Evolutionary conservation across 2,888 invertebrate genomes (phyloP).

Genomic region (Xestia ashworthii): DNA sequence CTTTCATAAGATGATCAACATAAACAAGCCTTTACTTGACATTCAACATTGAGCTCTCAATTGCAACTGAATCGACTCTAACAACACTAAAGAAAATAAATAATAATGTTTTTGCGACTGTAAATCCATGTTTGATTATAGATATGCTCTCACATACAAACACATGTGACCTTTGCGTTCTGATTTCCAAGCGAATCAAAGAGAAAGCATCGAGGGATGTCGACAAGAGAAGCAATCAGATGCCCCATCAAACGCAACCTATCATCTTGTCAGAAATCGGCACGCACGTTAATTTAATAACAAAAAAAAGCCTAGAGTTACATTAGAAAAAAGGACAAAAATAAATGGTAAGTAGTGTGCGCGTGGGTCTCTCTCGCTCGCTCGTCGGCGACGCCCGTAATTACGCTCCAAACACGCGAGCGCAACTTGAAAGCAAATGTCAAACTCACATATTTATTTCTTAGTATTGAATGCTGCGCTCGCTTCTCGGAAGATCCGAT

Average conservation of each 20-base stretch:
- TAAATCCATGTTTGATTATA: conserved; percentile 67
- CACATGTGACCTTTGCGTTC: conserved; percentile 77
- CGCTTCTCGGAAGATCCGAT: conserved; percentile 87
- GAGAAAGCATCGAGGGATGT: conserved; percentile 88
- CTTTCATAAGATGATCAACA: conserved; percentile 47
- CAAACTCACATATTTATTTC: conserved; percentile 91
- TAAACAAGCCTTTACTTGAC: conserved; percentile 44
- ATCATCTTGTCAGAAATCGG: conserved; percentile 90
- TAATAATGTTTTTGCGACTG: conserved; percentile 57
- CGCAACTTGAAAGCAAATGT: conserved; percentile 90
- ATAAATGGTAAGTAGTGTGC: conserved; percentile 79
- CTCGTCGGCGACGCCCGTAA: conserved; percentile 77
- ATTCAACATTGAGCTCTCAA: conserved; percentile 42
- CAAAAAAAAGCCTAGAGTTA: conserved; percentile 84
- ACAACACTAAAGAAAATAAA: conserved; percentile 53
- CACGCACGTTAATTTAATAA: conserved; percentile 91
- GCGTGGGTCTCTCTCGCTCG: conserved; percentile 66
- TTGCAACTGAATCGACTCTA: conserved; percentile 49
- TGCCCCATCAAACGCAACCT: conserved; percentile 88
- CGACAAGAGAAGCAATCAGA: conserved; percentile 90
- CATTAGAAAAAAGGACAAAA: conserved; percentile 79
- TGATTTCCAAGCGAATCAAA: conserved; percentile 88
- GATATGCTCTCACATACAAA: conserved; percentile 62
- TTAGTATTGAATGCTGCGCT: conserved; percentile 89
- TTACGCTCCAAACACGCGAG: conserved; percentile 88